Base-by-base conservation (phyloP, 2,888 invertebrate species). In the Harpalus rufipes region DNA sequence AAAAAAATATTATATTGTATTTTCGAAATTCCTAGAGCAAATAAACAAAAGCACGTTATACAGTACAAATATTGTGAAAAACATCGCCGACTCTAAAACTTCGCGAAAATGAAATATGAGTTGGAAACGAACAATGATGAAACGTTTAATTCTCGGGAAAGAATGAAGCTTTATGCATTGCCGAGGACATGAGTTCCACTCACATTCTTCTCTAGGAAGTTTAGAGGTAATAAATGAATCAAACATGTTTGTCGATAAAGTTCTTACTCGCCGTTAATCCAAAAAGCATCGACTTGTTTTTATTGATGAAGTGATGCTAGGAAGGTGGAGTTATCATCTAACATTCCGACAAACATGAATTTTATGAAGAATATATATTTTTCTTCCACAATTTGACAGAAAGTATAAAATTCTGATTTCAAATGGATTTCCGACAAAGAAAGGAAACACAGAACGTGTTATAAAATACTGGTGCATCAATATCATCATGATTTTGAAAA, bases 181-280 rank as follows among this genome's bases (percentile, higher is more conserved):
- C 10, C 16, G 16, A 16, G 41, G 41, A 74, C 44, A 74, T 10
- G 72, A 25, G 21, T 18, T 16, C 14, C 72, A 44, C 18, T 14
- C 14, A 16, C 1, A 44, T 7, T 12, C 14, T 5, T 14, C 68
- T 74, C 72, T 10, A 74, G 44, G 44, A 74, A 74, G 44, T 74
- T 74, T 51, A 74, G 72, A 41, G 72, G 72, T 74, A 74, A 74
- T 74, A 74, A 74, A 74, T 74, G 72, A 74, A 74, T 74, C 72
- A 74, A 74, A 74, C 72, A 74, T 74, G 72, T 74, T 74, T 74
- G 72, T 74, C 72, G 72, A 74, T 74, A 74, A 74, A 74, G 72
- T 74, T 74, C 32, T 18, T 41, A 12, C 21, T 44, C 14, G 18
- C 18, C 72, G 72, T 74, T 74, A 74, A 74, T 74, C 72, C 18